Conservation (phyloP, 2,113 vertebrate genomes). For the Miniopterus natalensis region DNA sequence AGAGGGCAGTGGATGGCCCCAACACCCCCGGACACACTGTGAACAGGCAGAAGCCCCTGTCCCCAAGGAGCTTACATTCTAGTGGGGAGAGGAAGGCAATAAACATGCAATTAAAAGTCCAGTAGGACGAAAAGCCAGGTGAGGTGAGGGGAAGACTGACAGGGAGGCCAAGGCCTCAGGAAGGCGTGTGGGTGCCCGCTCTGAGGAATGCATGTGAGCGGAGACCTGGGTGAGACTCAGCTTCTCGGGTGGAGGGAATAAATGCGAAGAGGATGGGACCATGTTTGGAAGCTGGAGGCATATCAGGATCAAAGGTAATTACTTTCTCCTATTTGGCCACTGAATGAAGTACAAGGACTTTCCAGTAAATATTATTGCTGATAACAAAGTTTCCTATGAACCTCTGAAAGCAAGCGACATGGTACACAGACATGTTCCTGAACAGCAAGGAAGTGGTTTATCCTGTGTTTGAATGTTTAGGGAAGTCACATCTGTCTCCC, state of each 20-base stretch:
- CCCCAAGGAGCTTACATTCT: neutral
- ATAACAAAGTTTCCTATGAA: neutral
- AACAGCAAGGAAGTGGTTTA: neutral
- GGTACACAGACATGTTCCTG: neutral
- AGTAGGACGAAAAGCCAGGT: neutral
- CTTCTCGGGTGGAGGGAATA: neutral
- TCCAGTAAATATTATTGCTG: neutral
- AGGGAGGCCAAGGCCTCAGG: fast-evolving
- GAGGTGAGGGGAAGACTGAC: neutral
- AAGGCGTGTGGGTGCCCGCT: neutral
- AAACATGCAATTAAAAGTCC: neutral
- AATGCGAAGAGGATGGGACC: neutral
- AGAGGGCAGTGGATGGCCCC: neutral
- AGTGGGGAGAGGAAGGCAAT: neutral
- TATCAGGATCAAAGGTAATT: too few species aligned
- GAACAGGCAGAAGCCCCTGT: too few species aligned
- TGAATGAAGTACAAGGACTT: neutral
- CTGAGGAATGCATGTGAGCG: neutral
- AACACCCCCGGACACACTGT: neutral
- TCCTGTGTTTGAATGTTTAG: neutral
- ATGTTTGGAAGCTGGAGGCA: neutral
- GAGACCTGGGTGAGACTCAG: neutral
- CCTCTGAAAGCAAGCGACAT: neutral
- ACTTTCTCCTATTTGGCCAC: neutral
- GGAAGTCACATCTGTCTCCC: neutral